These are phyloP conservation scores for Brachionus angularis DNA, from an alignment of 1,140 invertebrate species.

Conservation along the genomic window DNA sequence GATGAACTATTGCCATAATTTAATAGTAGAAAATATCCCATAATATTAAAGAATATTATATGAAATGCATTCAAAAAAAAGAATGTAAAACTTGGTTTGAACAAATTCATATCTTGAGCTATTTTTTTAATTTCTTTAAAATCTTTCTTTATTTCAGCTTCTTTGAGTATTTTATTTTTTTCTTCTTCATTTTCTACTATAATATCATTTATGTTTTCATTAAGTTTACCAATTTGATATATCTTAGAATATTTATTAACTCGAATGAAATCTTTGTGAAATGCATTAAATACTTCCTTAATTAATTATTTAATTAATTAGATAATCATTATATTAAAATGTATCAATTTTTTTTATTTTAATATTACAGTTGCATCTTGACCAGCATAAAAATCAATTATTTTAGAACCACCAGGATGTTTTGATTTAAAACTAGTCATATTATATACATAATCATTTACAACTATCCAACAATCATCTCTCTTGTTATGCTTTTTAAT, in stretches of 20 bases:
- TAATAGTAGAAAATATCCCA: conserved; percentile 50
- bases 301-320: neutral
- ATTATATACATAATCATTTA: conserved; percentile 54
- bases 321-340: no score
- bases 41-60: conserved; percentile 50
- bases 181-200: neutral
- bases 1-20: conserved; percentile 52
- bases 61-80: conserved; percentile 50
- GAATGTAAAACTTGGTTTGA: conserved; percentile 52
- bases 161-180: conserved; percentile 5
- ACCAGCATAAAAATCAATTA: conserved; percentile 54
- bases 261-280: conserved; percentile 21
- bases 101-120: conserved; percentile 45
- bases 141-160: conserved; percentile 26
- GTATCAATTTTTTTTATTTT: no score
- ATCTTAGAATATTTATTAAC: conserved; percentile 28
- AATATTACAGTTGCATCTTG: conserved; percentile 52
- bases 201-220: neutral
- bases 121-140: conserved; percentile 17
- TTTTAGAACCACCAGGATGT: conserved; percentile 55
- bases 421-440: conserved; percentile 52
- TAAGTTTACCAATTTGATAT: conserved; percentile 30
- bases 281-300: conserved; percentile 47
- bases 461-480: conserved; percentile 52
- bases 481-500: conserved; percentile 46